These are phyloP conservation scores for Sciurus vulgaris DNA, from an alignment of 2,797 vertebrate species.

Conservation along the genomic window DNA sequence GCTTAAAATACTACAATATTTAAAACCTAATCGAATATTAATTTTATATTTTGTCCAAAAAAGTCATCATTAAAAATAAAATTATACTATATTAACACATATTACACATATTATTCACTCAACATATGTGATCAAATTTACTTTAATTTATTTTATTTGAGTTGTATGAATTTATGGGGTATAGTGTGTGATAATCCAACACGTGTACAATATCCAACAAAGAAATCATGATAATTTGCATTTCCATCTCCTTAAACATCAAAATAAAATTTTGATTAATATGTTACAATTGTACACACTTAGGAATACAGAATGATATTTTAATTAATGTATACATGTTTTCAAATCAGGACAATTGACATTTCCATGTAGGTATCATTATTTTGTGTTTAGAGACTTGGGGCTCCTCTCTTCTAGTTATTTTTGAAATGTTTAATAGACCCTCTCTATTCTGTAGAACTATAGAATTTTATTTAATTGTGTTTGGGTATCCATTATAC, in stretches of 20 bases:
- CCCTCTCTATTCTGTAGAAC: too few species aligned
- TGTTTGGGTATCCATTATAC: background rate
- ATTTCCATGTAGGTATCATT: too few species aligned
- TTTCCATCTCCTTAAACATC: background rate
- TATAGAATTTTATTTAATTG: background rate
- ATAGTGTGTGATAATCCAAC: background rate
- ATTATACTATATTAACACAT: background rate
- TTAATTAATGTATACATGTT: background rate
- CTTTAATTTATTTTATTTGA: background rate
- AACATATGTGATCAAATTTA: background rate
- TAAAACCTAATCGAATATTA: slow-evolving; percentile 45
- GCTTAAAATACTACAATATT: slow-evolving; percentile 50
- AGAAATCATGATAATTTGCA: background rate
- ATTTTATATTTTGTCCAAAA: slow-evolving; percentile 55
- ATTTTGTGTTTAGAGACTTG: background rate
- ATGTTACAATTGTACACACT: too few species aligned
- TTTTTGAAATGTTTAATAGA: background rate
- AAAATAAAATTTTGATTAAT: background rate
- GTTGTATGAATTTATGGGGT: background rate
- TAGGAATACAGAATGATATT: background rate
- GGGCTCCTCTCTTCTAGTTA: background rate
- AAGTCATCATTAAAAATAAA: background rate
- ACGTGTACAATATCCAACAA: background rate
- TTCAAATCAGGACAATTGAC: background rate
- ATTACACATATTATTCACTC: background rate